Evolutionary conservation across 2,888 invertebrate species (phyloP).

Genomic region (Andrena minutula): DNA sequence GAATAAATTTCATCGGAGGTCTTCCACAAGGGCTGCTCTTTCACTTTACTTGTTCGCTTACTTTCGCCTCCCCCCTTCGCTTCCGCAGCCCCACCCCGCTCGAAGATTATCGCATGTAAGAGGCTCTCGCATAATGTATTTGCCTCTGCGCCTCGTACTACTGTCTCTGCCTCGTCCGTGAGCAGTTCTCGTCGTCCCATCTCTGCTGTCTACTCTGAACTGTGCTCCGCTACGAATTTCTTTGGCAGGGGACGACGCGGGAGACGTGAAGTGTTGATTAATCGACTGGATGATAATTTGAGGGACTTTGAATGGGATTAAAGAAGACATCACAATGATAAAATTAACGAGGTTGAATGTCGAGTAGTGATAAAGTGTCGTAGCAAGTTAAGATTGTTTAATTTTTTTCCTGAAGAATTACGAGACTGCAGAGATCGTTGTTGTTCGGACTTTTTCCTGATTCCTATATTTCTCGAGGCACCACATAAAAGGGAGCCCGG

Average conservation of each 20-base stretch:
- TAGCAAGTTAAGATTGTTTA: too few relatives aligned
- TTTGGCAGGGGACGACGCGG: background rate
- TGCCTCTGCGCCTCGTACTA: constrained; percentile 6
- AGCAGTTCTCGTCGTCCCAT: too few relatives aligned
- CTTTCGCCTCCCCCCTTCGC: constrained; percentile 1
- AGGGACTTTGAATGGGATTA: background rate
- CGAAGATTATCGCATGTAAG: constrained; percentile 53
- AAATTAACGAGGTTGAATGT: too few relatives aligned
- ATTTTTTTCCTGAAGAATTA: too few relatives aligned
- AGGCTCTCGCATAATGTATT: constrained; percentile 29
- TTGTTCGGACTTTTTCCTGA: too few relatives aligned
- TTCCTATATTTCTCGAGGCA: background rate
- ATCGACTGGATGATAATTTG: background rate
- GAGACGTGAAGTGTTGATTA: background rate
- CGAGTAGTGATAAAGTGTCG: too few relatives aligned
- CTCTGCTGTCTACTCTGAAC: too few relatives aligned
- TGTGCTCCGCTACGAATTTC: background rate
- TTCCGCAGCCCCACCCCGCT: background rate
- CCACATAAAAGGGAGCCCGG: background rate
- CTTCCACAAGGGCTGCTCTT: constrained; percentile 47
- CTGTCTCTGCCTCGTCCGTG: background rate
- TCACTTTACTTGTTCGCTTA: constrained; percentile 50
- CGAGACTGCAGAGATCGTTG: too few relatives aligned
- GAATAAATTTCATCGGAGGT: constrained; percentile 69
- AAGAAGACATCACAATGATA: background rate